Evolutionary conservation across 64 coral and sea anemone genomes (phyloP).

Genomic region (Orbicella faveolata): DNA sequence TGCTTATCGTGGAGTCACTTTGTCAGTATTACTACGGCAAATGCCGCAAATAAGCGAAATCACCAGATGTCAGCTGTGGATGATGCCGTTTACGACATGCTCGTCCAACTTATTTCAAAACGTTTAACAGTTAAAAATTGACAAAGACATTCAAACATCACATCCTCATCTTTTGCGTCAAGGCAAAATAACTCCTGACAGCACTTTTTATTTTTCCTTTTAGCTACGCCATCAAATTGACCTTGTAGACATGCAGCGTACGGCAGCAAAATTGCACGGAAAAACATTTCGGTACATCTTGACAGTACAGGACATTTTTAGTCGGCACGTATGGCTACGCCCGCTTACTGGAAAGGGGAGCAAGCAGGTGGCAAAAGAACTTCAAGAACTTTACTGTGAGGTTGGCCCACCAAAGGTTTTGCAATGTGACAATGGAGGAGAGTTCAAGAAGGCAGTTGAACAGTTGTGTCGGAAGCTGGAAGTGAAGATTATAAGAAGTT

Average conservation of each 20-base stretch:
- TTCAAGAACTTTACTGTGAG: constrained; percentile 2
- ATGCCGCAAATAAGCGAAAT: constrained; percentile 13
- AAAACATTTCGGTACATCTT: constrained; percentile 20
- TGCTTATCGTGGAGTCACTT: not conserved
- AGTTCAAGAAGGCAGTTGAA: not conserved
- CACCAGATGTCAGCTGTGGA: constrained; percentile 10
- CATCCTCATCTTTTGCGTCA: not conserved
- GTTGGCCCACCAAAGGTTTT: constrained; percentile 38
- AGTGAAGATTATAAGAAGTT: too few species aligned
- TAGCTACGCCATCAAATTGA: constrained; percentile 1
- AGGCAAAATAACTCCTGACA: not conserved
- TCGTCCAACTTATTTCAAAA: constrained; percentile 27
- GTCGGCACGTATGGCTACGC: constrained; percentile 16
- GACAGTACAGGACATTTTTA: constrained; percentile 35
- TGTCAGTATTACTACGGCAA: not conserved
- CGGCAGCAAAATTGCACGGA: not conserved
- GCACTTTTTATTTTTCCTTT: not conserved
- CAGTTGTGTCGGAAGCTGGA: too few species aligned
- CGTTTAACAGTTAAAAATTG: not conserved
- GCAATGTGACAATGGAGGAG: not conserved
- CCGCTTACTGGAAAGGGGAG: constrained; percentile 21
- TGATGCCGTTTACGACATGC: constrained; percentile 24
- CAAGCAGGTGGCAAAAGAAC: not conserved
- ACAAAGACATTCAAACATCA: not conserved
- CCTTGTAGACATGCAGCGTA: constrained; percentile 2